These are phyloP conservation scores for Trematocara variabile DNA, from an alignment of 2,113 vertebrate species.

Conservation along the genomic window DNA sequence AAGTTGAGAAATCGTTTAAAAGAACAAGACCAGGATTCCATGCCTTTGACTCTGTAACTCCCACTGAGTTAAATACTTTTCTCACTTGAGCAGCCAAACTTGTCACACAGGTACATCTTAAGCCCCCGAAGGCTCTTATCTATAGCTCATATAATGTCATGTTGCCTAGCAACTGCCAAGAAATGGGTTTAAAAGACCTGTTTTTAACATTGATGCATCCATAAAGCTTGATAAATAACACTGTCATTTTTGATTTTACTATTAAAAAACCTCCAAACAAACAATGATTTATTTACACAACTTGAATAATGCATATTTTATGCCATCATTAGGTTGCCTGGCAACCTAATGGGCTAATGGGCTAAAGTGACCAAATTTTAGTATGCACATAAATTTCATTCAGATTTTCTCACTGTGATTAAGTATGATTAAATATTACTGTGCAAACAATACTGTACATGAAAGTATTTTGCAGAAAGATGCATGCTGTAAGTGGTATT, in stretches of 20 bases:
- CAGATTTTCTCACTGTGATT: background rate
- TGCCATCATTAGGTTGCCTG: background rate
- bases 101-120: background rate
- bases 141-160: background rate
- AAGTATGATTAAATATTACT: background rate
- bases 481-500: background rate
- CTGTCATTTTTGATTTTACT: background rate
- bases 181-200: background rate
- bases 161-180: background rate
- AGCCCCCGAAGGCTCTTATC: background rate
- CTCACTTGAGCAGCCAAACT: background rate
- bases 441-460: background rate
- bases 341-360: background rate
- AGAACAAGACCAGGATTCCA: background rate
- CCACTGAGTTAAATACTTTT: background rate
- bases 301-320: background rate
- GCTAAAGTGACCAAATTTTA: background rate
- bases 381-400: background rate
- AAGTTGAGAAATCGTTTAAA: background rate
- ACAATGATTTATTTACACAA: background rate
- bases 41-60: background rate
- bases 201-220: background rate
- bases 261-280: accelerated
- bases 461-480: background rate
- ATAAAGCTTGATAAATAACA: background rate